phyloP scores from a whole-genome alignment of 1,140 invertebrate genomes.

The Alviniconcha marisindica region DNA sequence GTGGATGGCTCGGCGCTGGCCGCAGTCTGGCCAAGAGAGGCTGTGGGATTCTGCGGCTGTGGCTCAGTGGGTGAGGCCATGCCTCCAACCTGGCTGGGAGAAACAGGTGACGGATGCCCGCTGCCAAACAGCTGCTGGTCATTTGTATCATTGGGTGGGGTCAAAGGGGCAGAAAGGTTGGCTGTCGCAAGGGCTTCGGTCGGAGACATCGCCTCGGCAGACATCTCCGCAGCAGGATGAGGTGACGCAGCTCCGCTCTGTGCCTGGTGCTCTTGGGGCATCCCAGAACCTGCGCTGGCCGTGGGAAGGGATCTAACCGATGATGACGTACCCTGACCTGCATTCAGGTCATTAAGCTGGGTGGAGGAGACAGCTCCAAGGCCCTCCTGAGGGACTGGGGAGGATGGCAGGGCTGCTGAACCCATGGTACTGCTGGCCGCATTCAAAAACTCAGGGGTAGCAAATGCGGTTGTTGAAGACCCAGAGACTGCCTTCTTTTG shows the following conservation, averaged over 20 bases:
- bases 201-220: not conserved
- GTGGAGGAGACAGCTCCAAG: too few species aligned
- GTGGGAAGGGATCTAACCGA: not conserved
- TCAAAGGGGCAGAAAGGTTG: not conserved
- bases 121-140: slow-evolving; percentile 20
- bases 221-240: not conserved
- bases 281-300: not conserved
- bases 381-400: too few species aligned
- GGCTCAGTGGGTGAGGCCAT: not conserved
- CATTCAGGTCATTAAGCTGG: not conserved
- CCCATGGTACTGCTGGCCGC: too few species aligned
- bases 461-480: too few species aligned
- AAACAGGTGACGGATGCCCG: not conserved
- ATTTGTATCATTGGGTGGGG: not conserved
- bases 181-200: not conserved
- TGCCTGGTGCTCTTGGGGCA: not conserved
- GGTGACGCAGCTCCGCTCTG: not conserved
- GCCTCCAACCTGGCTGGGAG: not conserved
- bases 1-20: not conserved
- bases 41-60: not conserved
- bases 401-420: too few species aligned
- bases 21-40: not conserved
- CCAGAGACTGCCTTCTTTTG: not conserved
- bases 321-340: not conserved
- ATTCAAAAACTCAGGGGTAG: too few species aligned